phyloP scores from a whole-genome alignment of 2,113 vertebrate genomes.

The Coptodon rendalli region DNA sequence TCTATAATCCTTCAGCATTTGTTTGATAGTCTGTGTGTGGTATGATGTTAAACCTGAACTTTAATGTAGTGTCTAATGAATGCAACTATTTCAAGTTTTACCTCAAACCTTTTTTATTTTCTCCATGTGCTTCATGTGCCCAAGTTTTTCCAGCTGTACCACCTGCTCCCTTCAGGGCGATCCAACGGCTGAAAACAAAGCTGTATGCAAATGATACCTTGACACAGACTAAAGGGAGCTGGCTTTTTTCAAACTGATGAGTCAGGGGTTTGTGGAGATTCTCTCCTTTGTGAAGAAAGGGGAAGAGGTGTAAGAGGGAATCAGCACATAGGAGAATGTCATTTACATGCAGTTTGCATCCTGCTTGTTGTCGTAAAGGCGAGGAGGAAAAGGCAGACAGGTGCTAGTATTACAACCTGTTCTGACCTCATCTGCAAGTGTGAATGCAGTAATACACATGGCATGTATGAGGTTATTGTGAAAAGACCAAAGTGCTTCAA shows the following conservation, averaged over 20 bases:
- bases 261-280: neutral
- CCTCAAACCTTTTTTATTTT: neutral
- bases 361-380: neutral
- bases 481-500: neutral
- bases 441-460: neutral
- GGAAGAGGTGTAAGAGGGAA: neutral
- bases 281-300: neutral
- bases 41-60: neutral
- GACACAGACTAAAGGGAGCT: neutral
- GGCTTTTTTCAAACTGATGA: conserved; percentile 17
- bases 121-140: neutral
- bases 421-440: neutral
- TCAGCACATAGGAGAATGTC: neutral
- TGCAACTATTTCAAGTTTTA: neutral
- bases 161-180: conserved; percentile 42
- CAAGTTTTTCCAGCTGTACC: neutral
- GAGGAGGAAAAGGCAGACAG: neutral
- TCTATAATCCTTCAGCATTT: neutral
- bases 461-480: neutral
- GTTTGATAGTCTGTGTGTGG: neutral
- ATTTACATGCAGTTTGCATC: conserved; percentile 49
- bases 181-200: conserved; percentile 48
- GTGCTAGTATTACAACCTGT: neutral
- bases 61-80: neutral
- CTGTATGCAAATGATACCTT: conserved; percentile 60